A percentile compares a stretch with the other conserved stretches of the same genome.
Evolutionary conservation across 2,113 vertebrate genomes (phyloP).

Genomic region (Rhegmatorhina hoffmannsi): DNA sequence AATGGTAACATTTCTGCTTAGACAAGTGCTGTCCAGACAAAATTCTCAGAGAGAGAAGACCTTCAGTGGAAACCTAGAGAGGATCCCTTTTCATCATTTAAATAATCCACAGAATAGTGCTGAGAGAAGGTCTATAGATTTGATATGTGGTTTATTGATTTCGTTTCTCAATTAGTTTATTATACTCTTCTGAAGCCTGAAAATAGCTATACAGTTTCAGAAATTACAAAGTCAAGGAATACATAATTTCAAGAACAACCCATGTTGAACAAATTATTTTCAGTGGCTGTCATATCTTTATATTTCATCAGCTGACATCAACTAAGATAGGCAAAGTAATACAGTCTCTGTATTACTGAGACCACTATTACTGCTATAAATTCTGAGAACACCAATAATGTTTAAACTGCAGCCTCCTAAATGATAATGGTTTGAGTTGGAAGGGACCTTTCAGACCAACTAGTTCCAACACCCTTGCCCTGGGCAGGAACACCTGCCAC

Average conservation of each 20-base stretch:
- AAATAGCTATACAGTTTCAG: not conserved
- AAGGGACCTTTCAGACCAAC: not conserved
- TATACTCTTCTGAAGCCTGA: not conserved
- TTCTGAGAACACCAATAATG: not conserved
- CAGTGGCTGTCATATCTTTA: not conserved
- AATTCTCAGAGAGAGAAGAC: not conserved
- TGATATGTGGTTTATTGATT: not conserved
- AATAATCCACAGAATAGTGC: not conserved
- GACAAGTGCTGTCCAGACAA: not conserved
- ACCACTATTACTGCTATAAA: not conserved
- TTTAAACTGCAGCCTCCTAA: not conserved
- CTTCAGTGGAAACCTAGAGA: not conserved
- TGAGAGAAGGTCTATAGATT: not conserved
- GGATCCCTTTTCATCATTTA: not conserved
- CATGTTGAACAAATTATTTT: not conserved
- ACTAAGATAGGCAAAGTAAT: not conserved
- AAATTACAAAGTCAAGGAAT: not conserved
- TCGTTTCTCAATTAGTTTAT: not conserved
- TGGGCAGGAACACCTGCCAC: not conserved
- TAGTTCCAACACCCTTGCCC: not conserved
- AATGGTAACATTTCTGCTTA: not conserved
- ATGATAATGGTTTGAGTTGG: not conserved
- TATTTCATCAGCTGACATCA: not conserved
- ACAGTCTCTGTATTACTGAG: not conserved
- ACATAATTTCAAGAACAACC: not conserved